phyloP scores from a whole-genome alignment of 92 coral and sea anemone genomes.

The Isaurus tuberculatus region DNA sequence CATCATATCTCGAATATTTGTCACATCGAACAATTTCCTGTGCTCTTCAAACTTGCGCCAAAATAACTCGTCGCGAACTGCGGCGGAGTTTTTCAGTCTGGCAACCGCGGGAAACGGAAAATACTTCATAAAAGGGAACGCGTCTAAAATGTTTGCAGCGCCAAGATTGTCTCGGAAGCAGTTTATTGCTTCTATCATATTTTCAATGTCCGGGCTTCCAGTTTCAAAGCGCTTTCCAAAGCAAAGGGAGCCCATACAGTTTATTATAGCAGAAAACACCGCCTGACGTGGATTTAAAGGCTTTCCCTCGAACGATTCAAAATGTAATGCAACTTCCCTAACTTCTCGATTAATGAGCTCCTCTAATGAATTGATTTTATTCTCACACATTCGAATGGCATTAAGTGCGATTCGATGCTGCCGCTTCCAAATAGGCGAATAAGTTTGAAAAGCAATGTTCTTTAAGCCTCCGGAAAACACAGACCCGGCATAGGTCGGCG shows the following conservation, averaged over 20 bases:
- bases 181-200: slow-evolving; percentile 58
- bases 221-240: slow-evolving; percentile 71
- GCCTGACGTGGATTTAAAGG: slow-evolving; percentile 67
- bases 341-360: slow-evolving; percentile 64
- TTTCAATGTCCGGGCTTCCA: slow-evolving; percentile 65
- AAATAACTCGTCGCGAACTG: slow-evolving; percentile 70
- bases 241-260: slow-evolving; percentile 64
- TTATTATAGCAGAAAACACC: slow-evolving; percentile 63
- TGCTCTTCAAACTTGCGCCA: slow-evolving; percentile 73
- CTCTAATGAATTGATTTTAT: slow-evolving; percentile 44
- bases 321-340: slow-evolving; percentile 52
- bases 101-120: slow-evolving; percentile 70
- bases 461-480: slow-evolving; percentile 65
- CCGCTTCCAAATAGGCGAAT: slow-evolving; percentile 59
- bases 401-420: slow-evolving; percentile 68
- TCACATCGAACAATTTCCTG: slow-evolving; percentile 56
- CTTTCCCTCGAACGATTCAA: slow-evolving; percentile 46
- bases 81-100: slow-evolving; percentile 52
- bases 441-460: slow-evolving; percentile 72
- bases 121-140: slow-evolving; percentile 76
- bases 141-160: slow-evolving; percentile 80
- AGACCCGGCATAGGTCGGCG: slow-evolving; percentile 72
- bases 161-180: slow-evolving; percentile 77
- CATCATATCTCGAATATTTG: slow-evolving; percentile 53
- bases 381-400: slow-evolving; percentile 60